A percentile compares a stretch with the other conserved stretches of the same genome.
These are phyloP conservation scores for Parus major DNA, from an alignment of 2,113 vertebrate species.

Conservation along the genomic window DNA sequence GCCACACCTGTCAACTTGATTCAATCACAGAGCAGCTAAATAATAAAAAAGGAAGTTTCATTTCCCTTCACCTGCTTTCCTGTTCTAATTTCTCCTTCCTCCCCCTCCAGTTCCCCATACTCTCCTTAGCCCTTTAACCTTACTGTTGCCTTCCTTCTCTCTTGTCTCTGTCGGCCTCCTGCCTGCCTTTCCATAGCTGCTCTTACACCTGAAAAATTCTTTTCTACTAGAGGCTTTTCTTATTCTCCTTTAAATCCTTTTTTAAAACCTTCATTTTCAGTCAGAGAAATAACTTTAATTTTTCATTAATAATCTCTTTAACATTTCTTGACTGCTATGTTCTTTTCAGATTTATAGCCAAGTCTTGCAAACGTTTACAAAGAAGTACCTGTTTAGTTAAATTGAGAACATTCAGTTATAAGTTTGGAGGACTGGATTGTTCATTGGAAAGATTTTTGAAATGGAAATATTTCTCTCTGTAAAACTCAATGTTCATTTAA, in stretches of 20 bases:
- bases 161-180: background rate
- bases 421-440: background rate
- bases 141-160: background rate
- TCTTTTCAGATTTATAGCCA: slow-evolving; percentile 29
- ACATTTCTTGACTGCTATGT: background rate
- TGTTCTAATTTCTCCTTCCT: slow-evolving; percentile 14
- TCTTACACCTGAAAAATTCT: background rate
- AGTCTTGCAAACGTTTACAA: background rate
- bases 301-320: slow-evolving; percentile 26
- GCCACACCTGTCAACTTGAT: slow-evolving; percentile 4
- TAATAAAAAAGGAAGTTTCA: slow-evolving; percentile 34
- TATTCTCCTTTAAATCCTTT: slow-evolving; percentile 16
- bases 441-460: background rate
- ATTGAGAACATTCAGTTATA: slow-evolving; percentile 2
- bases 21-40: background rate
- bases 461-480: slow-evolving; percentile 12
- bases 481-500: slow-evolving; percentile 11
- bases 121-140: slow-evolving; percentile 20
- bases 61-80: slow-evolving; percentile 43
- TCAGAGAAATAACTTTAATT: background rate
- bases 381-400: background rate
- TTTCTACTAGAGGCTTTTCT: background rate
- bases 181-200: background rate
- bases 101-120: background rate
- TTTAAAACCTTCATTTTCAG: background rate